Percentiles rank a stretch among this genome's conserved stretches.
phyloP scores from a whole-genome alignment of 2,888 invertebrate genomes.

The Acanthoscelides obtectus region DNA sequence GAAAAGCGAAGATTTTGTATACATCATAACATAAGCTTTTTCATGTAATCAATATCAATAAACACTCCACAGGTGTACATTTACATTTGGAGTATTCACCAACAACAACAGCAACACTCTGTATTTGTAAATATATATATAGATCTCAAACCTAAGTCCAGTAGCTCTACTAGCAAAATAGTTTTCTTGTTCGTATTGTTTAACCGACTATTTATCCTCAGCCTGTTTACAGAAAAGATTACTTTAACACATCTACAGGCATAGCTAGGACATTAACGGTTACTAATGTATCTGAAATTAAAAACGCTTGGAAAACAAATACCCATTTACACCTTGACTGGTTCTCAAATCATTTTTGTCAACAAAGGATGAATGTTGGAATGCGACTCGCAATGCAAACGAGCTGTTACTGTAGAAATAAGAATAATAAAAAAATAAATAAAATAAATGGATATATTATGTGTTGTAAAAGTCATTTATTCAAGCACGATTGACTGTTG shows the following conservation, averaged over 20 bases:
- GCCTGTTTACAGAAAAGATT: background rate
- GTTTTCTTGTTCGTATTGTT: background rate
- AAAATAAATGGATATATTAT: no score
- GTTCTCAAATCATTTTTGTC: conserved; percentile 20
- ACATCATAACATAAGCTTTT: no score
- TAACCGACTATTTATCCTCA: background rate
- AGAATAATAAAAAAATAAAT: no score
- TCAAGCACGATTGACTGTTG: no score
- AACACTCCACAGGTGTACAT: no score
- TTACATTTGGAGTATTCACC: no score
- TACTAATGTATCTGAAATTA: background rate
- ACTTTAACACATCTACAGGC: background rate
- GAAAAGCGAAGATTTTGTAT: no score
- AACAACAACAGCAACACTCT: no score
- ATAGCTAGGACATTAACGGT: background rate
- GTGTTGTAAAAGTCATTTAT: no score
- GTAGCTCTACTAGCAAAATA: background rate
- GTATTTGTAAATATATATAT: background rate
- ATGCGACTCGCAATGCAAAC: background rate
- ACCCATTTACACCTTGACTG: conserved; percentile 18
- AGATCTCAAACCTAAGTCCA: background rate
- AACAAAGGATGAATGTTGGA: conserved; percentile 8
- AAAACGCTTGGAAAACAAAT: background rate
- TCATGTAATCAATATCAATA: no score
- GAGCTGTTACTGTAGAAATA: background rate